Conservation (phyloP, 2,888 invertebrate genomes). For the Thyatira batis region DNA sequence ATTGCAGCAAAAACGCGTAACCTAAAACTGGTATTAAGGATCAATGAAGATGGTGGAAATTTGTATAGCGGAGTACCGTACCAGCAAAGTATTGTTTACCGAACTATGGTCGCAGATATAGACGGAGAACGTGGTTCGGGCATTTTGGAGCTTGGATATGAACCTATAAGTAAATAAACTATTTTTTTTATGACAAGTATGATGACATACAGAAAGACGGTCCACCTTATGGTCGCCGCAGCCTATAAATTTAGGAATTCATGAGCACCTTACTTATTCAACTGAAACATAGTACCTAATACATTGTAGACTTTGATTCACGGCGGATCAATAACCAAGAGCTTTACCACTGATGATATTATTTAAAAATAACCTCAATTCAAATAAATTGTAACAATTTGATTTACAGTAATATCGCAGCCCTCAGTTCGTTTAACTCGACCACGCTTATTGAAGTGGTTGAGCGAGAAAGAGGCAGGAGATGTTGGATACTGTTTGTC, state of each 20-base stretch:
- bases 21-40: constrained; percentile 51
- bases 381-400: background rate
- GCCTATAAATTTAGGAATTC: too few relatives aligned
- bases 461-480: constrained; percentile 42
- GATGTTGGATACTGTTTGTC: constrained; percentile 56
- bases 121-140: constrained; percentile 60
- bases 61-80: constrained; percentile 52
- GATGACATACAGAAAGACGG: too few relatives aligned
- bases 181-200: background rate
- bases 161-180: constrained; percentile 40
- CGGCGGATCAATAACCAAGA: too few relatives aligned
- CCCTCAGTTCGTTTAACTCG: constrained; percentile 34
- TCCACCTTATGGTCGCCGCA: too few relatives aligned
- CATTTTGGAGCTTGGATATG: constrained; percentile 59
- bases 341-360: background rate
- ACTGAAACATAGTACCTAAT: too few relatives aligned
- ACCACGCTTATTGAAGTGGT: constrained; percentile 49
- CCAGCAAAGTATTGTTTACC: constrained; percentile 47
- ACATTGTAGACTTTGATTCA: too few relatives aligned
- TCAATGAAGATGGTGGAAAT: constrained; percentile 45
- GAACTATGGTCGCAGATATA: constrained; percentile 49
- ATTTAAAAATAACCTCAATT: background rate
- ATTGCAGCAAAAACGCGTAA: constrained; percentile 47
- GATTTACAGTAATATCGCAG: constrained; percentile 31
- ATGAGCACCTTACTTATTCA: too few relatives aligned